Conservation (phyloP, 2,113 vertebrate genomes). For the Grus americana region DNA sequence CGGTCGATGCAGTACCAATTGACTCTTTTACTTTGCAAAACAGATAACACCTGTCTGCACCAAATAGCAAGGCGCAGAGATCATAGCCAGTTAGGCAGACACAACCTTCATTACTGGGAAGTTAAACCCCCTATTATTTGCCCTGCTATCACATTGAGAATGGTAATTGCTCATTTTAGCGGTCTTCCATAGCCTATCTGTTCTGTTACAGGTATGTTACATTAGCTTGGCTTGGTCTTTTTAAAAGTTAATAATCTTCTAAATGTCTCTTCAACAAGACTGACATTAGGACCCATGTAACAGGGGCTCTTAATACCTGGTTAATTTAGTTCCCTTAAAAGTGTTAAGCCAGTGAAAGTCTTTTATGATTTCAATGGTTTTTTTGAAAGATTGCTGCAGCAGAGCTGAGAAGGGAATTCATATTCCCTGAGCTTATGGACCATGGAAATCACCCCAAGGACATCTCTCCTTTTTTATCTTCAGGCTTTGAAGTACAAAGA, state of each 20-base stretch:
- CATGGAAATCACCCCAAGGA: neutral
- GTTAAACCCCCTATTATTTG: neutral
- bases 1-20: neutral
- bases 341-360: neutral
- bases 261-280: neutral
- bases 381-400: neutral
- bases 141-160: neutral
- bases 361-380: neutral
- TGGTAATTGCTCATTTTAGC: neutral
- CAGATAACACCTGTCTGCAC: neutral
- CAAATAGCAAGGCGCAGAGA: neutral
- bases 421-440: neutral
- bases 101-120: neutral
- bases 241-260: neutral
- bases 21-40: neutral
- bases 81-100: neutral
- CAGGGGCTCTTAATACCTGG: neutral
- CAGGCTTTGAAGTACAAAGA: neutral
- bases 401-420: neutral
- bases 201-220: neutral
- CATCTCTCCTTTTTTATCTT: neutral
- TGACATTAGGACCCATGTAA: neutral
- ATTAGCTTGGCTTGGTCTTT: neutral
- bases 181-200: neutral
- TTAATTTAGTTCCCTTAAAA: neutral